These are phyloP conservation scores for Halocaridina rubra DNA, from an alignment of 2,888 invertebrate genomes.

Conservation along the genomic window DNA sequence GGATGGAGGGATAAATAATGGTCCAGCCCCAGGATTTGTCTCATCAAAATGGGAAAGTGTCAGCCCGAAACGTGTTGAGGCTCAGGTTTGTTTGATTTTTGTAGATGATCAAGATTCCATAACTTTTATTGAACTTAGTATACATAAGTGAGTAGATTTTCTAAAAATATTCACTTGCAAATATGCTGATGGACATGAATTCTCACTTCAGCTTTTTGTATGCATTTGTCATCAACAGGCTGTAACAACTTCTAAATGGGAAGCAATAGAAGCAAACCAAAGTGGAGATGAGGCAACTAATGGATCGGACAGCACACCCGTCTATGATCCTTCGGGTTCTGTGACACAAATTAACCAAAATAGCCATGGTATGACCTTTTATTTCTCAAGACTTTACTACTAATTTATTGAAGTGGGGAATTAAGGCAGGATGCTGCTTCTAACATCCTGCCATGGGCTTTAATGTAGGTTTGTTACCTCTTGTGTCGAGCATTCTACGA, in stretches of 20 bases:
- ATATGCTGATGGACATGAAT: no score
- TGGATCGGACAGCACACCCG: conserved; percentile 59
- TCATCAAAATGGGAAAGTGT: conserved; percentile 97
- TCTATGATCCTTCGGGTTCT: conserved; percentile 52
- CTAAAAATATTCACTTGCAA: no score
- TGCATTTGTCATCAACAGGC: conserved; percentile 73
- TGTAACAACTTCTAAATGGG: conserved; percentile 91
- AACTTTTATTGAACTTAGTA: no score
- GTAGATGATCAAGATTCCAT: no score
- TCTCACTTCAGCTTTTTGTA: background rate
- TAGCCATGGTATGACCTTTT: conserved; percentile 35
- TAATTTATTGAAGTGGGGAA: no score
- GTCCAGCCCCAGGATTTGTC: conserved; percentile 79
- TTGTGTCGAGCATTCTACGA: no score
- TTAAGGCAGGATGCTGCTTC: no score
- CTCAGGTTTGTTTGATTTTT: conserved; percentile 34
- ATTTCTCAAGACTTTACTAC: no score
- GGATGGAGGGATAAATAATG: conserved; percentile 43
- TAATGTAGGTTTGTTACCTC: no score
- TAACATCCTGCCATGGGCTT: no score
- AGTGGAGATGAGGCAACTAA: conserved; percentile 61
- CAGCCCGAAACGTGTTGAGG: conserved; percentile 74
- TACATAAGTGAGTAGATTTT: no score
- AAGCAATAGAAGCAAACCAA: conserved; percentile 76
- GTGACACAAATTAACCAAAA: conserved; percentile 40